Percentiles rank a stretch among this genome's conserved stretches.
phyloP scores from a whole-genome alignment of 2,113 vertebrate genomes.

The Carassius carassius region DNA sequence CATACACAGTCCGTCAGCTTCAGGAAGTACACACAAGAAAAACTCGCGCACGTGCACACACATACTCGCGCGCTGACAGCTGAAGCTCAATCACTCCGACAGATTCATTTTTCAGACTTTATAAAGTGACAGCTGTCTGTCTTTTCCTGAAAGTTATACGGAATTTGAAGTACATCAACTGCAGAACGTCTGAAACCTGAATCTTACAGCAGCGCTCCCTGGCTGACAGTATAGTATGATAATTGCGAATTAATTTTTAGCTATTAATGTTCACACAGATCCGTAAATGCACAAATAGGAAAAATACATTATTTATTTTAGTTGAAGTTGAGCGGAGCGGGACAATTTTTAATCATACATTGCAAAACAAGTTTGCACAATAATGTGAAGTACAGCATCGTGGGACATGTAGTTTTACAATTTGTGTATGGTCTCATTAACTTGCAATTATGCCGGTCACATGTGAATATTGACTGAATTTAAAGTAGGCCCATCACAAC shows the following conservation, averaged over 20 bases:
- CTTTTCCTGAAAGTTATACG: not conserved
- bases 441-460: constrained; percentile 30
- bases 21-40: constrained; percentile 65
- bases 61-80: not conserved
- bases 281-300: not conserved
- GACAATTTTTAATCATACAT: not conserved
- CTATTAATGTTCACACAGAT: constrained; percentile 4
- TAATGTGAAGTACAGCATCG: not conserved
- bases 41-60: constrained; percentile 42
- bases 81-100: constrained; percentile 17
- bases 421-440: constrained; percentile 19
- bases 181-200: not conserved
- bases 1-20: constrained; percentile 58
- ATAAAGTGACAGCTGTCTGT: constrained; percentile 40
- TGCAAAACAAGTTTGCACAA: constrained; percentile 5
- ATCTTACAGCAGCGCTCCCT: not conserved
- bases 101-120: constrained; percentile 31
- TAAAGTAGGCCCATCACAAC: constrained; percentile 8
- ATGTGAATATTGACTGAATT: constrained; percentile 4
- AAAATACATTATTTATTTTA: constrained; percentile 8
- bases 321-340: not conserved
- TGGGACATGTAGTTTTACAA: constrained; percentile 18
- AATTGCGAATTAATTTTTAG: not conserved
- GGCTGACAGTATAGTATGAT: not conserved
- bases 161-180: constrained; percentile 23